Conservation (phyloP, 1,140 invertebrate species). For the Neuroterus valhalla region DNA sequence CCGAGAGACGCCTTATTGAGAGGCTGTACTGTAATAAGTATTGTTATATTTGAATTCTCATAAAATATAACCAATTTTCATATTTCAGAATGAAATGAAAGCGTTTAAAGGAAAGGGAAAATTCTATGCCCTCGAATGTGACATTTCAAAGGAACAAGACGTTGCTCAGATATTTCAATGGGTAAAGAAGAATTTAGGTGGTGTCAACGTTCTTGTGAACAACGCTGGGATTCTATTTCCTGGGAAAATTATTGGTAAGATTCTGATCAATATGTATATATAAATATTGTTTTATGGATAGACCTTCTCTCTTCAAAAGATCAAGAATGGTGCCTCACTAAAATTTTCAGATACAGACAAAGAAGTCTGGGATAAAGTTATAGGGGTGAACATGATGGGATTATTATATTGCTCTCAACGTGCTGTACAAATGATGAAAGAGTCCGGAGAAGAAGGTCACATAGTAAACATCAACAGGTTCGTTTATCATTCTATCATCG, state of each 20-base stretch:
- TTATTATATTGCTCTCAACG: conserved; percentile 76
- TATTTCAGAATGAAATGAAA: conserved; percentile 50
- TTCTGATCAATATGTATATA: too few species aligned
- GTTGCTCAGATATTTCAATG: conserved; percentile 77
- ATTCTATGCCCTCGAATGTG: conserved; percentile 74
- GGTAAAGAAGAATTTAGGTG: conserved; percentile 76
- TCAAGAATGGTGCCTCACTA: background rate
- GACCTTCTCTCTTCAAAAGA: too few species aligned
- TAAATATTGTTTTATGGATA: too few species aligned
- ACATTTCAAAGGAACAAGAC: conserved; percentile 77
- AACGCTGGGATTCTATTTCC: conserved; percentile 78
- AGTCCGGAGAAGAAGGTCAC: conserved; percentile 79
- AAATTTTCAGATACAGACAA: conserved; percentile 37
- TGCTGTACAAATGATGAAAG: conserved; percentile 78
- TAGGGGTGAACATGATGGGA: conserved; percentile 77
- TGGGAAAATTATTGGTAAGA: conserved; percentile 64
- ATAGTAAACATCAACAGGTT: conserved; percentile 81
- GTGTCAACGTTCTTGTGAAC: conserved; percentile 81
- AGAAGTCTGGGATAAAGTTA: conserved; percentile 36
- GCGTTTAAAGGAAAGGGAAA: conserved; percentile 55
- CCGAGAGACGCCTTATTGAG: too few species aligned
- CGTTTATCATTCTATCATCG: background rate
- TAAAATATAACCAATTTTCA: too few species aligned
- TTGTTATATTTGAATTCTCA: too few species aligned
- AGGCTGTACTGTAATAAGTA: too few species aligned